phyloP scores from a whole-genome alignment of 2,797 vertebrate genomes.

The Scleropages formosus region DNA sequence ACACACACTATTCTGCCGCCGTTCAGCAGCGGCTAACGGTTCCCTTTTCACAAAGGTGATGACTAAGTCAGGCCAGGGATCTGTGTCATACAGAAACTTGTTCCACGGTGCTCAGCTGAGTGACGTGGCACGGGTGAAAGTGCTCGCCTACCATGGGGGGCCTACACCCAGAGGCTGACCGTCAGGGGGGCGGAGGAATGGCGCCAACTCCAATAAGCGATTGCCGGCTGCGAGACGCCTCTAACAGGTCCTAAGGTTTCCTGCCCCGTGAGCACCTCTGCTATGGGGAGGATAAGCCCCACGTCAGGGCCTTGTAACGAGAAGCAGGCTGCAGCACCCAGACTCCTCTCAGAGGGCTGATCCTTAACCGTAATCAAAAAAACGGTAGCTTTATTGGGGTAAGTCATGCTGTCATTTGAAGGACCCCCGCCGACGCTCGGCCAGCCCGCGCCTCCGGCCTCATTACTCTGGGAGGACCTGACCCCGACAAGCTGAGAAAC shows the following conservation, averaged over 20 bases:
- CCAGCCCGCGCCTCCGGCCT: neutral
- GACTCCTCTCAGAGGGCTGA: constrained; percentile 37
- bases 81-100: no score
- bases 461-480: constrained; percentile 28
- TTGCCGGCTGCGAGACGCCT: constrained; percentile 51
- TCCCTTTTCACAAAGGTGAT: no score
- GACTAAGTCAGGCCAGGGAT: no score
- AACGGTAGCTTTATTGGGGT: constrained; percentile 49
- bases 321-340: constrained; percentile 41
- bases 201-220: constrained; percentile 53
- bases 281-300: constrained; percentile 38
- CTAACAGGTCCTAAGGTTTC: constrained; percentile 59
- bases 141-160: constrained; percentile 9
- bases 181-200: constrained; percentile 27
- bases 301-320: constrained; percentile 45
- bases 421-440: constrained; percentile 32
- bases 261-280: constrained; percentile 47
- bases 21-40: no score
- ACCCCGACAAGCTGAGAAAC: constrained; percentile 3
- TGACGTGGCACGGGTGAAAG: constrained; percentile 21
- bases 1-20: no score
- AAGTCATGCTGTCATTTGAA: constrained; percentile 32
- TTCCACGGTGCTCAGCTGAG: neutral
- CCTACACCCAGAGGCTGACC: no score
- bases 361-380: constrained; percentile 53